Percentiles rank a stretch among this genome's conserved stretches.
These are phyloP conservation scores for Gastracanthus pulcherrimus DNA, from an alignment of 2,888 invertebrate genomes.

Conservation along the genomic window DNA sequence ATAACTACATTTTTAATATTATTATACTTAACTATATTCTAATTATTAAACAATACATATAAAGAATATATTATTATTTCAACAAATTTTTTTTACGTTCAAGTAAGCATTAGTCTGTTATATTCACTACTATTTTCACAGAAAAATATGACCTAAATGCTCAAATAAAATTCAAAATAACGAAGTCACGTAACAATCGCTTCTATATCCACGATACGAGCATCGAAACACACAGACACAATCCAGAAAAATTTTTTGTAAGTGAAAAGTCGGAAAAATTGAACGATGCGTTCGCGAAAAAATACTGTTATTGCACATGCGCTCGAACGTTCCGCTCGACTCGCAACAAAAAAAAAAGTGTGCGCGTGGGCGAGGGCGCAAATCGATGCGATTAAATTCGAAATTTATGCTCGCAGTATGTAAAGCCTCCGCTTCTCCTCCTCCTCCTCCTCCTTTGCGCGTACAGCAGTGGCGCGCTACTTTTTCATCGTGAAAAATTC, in stretches of 20 bases:
- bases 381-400: slow-evolving; percentile 57
- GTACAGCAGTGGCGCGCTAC: not conserved
- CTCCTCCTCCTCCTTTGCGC: slow-evolving; percentile 5
- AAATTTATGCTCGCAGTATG: slow-evolving; percentile 54
- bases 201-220: not conserved
- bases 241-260: not conserved
- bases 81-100: too few species aligned
- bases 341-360: too few species aligned
- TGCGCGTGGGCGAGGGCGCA: slow-evolving; percentile 25
- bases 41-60: too few species aligned
- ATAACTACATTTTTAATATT: too few species aligned
- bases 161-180: not conserved
- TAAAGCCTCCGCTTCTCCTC: slow-evolving; percentile 33
- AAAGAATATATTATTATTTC: too few species aligned
- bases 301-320: slow-evolving; percentile 39
- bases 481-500: slow-evolving; percentile 55
- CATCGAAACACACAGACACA: not conserved
- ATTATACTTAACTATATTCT: too few species aligned
- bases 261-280: slow-evolving; percentile 41
- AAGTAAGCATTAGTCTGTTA: too few species aligned
- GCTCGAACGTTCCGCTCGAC: not conserved
- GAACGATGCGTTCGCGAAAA: slow-evolving; percentile 29
- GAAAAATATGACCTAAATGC: too few species aligned
- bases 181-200: not conserved
- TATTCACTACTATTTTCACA: too few species aligned